Base-by-base conservation (phyloP, 2,113 vertebrate species). In the Vulpes vulpes region DNA sequence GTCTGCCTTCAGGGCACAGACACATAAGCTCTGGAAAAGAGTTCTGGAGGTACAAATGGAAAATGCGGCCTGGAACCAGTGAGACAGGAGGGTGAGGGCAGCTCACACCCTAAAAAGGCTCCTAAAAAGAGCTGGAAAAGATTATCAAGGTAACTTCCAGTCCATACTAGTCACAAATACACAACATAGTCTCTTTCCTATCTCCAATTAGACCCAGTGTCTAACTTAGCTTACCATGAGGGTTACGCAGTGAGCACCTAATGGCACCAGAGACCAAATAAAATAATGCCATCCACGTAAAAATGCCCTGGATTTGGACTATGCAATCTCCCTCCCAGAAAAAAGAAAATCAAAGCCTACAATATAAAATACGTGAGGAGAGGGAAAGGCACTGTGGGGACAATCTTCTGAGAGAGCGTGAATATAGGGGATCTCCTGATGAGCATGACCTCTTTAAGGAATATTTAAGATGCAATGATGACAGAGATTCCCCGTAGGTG, bases 401-500 rank as follows among this genome's bases (percentile, higher is more conserved):
- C 49, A 14, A 0, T 11, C 25, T 17, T 20, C 51, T 25, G 17
- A 67, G 90, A 84, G 89, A 94, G 59, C 0, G 3, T 73, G 23
- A 69, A 15, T 12, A 55, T 27, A 55, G n/a, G 51, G 67, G 30
- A 78, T 78, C 27, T 16, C 23, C 71, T 49, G 19, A 15, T 3
- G 23, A 95, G 22, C 10, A 11, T 3, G 49, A 62, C 1, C 65
- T 89, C 93, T 79, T 67, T 69, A 82, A 95, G 82, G 57, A 94
- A 19, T 67, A 53, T 53, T 74, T 74, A 89, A 71, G 88, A 90
- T 30, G 27, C 65, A 55, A 57, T 10, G n/a, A 53, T 30, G 30
- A 38, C 83, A 74, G n/a, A 96, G 79, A 81, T 96, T 96, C 90
- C 62, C 57, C 51, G 97, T 95, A 23, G 88, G 9, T 8, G 67